phyloP scores from a whole-genome alignment of 1,140 invertebrate species.

The Notospermus geniculatus region DNA sequence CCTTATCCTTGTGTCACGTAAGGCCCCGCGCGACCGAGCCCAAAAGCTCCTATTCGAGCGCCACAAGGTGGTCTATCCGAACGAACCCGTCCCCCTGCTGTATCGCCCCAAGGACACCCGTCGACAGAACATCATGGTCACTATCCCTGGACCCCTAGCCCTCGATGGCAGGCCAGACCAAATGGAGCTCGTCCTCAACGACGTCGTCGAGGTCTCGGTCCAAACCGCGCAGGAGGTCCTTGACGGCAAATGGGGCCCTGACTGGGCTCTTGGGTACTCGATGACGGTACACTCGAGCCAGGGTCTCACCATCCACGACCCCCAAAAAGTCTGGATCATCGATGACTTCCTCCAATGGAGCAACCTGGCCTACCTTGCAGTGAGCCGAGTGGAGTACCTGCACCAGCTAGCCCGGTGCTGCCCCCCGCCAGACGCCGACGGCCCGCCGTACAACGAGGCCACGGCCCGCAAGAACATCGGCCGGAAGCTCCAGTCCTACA shows the following conservation, averaged over 20 bases:
- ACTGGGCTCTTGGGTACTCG: slow-evolving; percentile 17
- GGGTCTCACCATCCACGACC: slow-evolving; percentile 15
- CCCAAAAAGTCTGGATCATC: slow-evolving; percentile 20
- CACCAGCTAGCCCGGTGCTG: no score
- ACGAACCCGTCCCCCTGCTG: slow-evolving; percentile 3
- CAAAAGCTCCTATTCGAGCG: slow-evolving; percentile 12
- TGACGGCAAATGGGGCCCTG: no score
- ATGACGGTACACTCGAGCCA: slow-evolving; percentile 9
- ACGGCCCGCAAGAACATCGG: no score
- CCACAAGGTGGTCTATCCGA: slow-evolving; percentile 8
- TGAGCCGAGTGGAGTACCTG: no score
- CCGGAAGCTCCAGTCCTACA: no score
- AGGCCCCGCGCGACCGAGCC: background rate
- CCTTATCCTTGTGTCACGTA: slow-evolving; percentile 7
- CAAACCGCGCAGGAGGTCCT: slow-evolving; percentile 6
- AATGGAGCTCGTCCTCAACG: slow-evolving; percentile 8
- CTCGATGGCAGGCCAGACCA: background rate
- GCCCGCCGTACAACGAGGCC: no score
- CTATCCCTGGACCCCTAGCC: slow-evolving; percentile 10
- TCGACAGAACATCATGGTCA: slow-evolving; percentile 3
- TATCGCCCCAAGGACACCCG: slow-evolving; percentile 15
- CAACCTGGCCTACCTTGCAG: slow-evolving; percentile 13
- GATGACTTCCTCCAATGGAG: slow-evolving; percentile 13
- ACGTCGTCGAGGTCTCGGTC: slow-evolving; percentile 11
- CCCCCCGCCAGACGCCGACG: no score